Evolutionary conservation across 2,113 vertebrate genomes (phyloP).

Genomic region (Xyrauchen texanus): DNA sequence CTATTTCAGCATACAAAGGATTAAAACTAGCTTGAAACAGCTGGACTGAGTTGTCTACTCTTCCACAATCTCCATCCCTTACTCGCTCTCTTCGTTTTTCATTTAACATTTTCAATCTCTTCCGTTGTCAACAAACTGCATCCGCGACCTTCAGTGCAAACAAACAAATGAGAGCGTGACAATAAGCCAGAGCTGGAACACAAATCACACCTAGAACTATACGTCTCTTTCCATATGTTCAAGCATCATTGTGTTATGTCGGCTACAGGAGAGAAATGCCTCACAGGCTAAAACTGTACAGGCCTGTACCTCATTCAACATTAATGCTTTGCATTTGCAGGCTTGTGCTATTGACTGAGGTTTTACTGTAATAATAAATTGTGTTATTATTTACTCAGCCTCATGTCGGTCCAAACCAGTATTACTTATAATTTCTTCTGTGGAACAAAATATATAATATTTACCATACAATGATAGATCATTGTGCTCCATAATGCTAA

Average conservation of each 20-base stretch:
- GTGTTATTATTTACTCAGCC: too few relatives aligned
- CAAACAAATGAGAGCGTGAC: constrained; percentile 16
- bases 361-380: too few relatives aligned
- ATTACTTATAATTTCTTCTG: too few relatives aligned
- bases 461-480: too few relatives aligned
- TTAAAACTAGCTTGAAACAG: constrained; percentile 12
- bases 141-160: constrained; percentile 32
- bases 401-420: too few relatives aligned
- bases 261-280: constrained; percentile 20
- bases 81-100: neutral
- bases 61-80: neutral
- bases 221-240: neutral
- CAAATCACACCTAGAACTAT: constrained; percentile 28
- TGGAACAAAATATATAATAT: too few relatives aligned
- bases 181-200: constrained; percentile 9
- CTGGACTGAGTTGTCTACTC: neutral
- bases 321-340: constrained; percentile 18
- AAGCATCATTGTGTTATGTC: constrained; percentile 34
- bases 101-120: constrained; percentile 24
- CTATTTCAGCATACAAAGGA: constrained; percentile 26
- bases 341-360: too few relatives aligned
- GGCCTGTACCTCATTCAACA: constrained; percentile 18
- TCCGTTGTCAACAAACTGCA: constrained; percentile 14
- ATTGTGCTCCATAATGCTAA: too few relatives aligned
- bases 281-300: neutral